Evolutionary conservation across 2,113 vertebrate genomes (phyloP).

Genomic region (Piprites chloris): DNA sequence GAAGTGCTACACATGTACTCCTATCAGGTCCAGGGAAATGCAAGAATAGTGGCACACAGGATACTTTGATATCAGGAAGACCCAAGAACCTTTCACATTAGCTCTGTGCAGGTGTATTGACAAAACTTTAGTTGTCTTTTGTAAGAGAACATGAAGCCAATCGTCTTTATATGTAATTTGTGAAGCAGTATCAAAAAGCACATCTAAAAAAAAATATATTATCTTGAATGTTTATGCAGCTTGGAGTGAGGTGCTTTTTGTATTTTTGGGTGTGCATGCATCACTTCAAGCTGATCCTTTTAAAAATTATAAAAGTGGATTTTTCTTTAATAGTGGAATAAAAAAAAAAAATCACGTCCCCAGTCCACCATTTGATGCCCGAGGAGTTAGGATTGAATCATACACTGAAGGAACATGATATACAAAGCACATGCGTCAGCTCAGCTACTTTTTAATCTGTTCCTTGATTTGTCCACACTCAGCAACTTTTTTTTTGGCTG

Average conservation of each 20-base stretch:
- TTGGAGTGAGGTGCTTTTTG: background rate
- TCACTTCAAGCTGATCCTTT: background rate
- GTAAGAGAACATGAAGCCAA: background rate
- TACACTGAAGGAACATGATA: background rate
- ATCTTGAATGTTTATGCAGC: background rate
- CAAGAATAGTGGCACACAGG: background rate
- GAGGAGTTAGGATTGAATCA: background rate
- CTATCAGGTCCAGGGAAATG: background rate
- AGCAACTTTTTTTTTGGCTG: conserved; percentile 58
- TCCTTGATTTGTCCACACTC: conserved; percentile 38
- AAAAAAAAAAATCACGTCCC: background rate
- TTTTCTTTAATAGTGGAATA: background rate
- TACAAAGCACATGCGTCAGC: background rate
- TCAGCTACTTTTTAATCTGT: conserved; percentile 65
- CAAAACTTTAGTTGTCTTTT: background rate
- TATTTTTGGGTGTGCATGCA: background rate
- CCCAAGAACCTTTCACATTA: background rate
- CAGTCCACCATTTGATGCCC: background rate
- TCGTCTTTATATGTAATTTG: background rate
- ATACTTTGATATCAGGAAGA: background rate
- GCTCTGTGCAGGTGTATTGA: background rate
- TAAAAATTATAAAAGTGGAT: background rate
- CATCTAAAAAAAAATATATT: background rate
- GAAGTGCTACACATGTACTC: background rate
- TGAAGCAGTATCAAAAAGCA: background rate